phyloP scores from a whole-genome alignment of 1,140 invertebrate species.

The Helicoverpa armigera region DNA sequence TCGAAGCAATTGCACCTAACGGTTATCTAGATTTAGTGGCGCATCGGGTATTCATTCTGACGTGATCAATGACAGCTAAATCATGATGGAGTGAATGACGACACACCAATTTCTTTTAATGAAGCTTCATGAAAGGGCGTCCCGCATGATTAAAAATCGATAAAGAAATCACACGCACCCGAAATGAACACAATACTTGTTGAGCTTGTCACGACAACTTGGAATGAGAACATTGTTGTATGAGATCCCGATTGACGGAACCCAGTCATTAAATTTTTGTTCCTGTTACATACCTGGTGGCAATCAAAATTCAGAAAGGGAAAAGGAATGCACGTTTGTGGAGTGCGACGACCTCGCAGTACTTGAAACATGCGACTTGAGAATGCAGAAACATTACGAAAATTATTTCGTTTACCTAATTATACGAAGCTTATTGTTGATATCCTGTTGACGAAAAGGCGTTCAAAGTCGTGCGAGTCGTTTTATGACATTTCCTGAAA shows the following conservation, averaged over 20 bases:
- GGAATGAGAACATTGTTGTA: constrained; percentile 54
- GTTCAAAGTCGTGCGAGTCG: not conserved
- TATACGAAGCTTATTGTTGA: not conserved
- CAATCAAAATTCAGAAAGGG: constrained; percentile 68
- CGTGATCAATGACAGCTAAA: constrained; percentile 67
- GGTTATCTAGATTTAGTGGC: constrained; percentile 48
- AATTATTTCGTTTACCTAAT: constrained; percentile 42
- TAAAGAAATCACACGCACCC: constrained; percentile 58
- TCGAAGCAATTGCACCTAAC: constrained; percentile 48
- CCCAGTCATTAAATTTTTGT: constrained; percentile 61
- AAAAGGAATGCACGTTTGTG: constrained; percentile 68
- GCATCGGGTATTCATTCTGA: constrained; percentile 49
- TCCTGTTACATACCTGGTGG: constrained; percentile 60
- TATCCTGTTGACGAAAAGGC: constrained; percentile 9
- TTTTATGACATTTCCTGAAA: constrained; percentile 34
- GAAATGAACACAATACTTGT: constrained; percentile 51
- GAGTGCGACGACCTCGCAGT: constrained; percentile 68
- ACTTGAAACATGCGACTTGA: constrained; percentile 61
- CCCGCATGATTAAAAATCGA: constrained; percentile 63
- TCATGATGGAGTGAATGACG: constrained; percentile 63
- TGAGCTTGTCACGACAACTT: constrained; percentile 52
- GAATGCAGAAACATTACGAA: constrained; percentile 52
- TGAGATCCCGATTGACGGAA: constrained; percentile 56
- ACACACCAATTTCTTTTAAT: constrained; percentile 69
- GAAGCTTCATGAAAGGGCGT: constrained; percentile 65